These are phyloP conservation scores for Globicephala melas DNA, from an alignment of 2,113 vertebrate species.

Conservation along the genomic window DNA sequence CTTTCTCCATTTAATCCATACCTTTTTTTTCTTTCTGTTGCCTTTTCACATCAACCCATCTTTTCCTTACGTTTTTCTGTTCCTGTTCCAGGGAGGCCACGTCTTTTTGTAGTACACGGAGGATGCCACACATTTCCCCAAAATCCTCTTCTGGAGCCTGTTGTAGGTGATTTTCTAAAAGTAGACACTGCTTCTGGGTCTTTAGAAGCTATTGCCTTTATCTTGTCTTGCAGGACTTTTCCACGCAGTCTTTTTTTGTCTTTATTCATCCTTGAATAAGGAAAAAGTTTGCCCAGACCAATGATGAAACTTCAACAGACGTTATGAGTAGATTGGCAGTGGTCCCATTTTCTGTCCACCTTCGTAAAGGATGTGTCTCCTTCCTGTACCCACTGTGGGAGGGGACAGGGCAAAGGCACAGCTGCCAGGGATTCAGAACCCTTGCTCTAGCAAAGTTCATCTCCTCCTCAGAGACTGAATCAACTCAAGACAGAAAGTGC, in stretches of 20 bases:
- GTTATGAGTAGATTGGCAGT: background rate
- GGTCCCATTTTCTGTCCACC: background rate
- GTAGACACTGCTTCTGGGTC: background rate
- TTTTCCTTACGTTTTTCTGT: background rate
- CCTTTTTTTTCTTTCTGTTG: background rate
- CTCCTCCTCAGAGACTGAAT: background rate
- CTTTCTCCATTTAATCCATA: background rate
- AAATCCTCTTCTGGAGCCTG: background rate
- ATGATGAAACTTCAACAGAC: background rate
- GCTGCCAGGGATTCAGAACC: background rate
- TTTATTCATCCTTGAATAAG: background rate
- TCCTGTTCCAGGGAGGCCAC: background rate
- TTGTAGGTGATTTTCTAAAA: background rate
- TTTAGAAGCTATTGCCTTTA: background rate
- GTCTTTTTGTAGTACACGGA: background rate
- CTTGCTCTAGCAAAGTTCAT: background rate
- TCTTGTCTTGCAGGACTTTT: background rate
- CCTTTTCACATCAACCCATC: background rate
- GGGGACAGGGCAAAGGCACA: background rate
- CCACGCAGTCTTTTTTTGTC: background rate
- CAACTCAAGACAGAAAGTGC: background rate
- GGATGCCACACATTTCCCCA: background rate
- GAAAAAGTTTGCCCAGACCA: background rate
- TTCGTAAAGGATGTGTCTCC: background rate
- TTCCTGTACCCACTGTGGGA: background rate